Evolutionary conservation across 1,140 invertebrate species (phyloP).

Genomic region (Diorhabda elongata): DNA sequence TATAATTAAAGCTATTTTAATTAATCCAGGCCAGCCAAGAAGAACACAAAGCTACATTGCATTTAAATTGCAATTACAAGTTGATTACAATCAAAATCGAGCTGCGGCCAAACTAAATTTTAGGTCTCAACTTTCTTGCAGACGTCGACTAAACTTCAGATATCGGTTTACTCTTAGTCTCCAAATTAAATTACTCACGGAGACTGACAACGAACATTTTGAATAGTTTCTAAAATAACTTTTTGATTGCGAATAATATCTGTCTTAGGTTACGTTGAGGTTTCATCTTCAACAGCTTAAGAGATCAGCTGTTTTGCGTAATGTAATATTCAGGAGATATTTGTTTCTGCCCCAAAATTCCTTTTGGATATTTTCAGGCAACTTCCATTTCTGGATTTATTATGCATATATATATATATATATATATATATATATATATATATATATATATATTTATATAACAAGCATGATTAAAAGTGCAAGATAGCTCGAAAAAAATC

Average conservation of each 20-base stretch:
- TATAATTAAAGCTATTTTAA: constrained; percentile 31
- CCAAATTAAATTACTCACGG: background rate
- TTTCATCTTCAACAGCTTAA: too few relatives aligned
- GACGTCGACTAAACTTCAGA: constrained; percentile 9
- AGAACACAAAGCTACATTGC: constrained; percentile 24
- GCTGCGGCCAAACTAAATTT: constrained; percentile 10
- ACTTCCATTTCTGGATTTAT: too few relatives aligned
- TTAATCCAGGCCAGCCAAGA: constrained; percentile 24
- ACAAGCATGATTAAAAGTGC: too few relatives aligned
- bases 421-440: too few relatives aligned
- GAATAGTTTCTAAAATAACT: background rate
- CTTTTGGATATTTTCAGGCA: too few relatives aligned
- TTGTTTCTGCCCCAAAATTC: too few relatives aligned
- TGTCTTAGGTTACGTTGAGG: too few relatives aligned
- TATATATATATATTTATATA: too few relatives aligned
- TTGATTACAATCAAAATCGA: constrained; percentile 34
- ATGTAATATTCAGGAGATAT: too few relatives aligned
- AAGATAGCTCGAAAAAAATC: too few relatives aligned
- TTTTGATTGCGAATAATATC: background rate
- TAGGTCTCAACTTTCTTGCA: constrained; percentile 18
- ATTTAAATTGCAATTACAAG: constrained; percentile 35
- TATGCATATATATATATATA: too few relatives aligned
- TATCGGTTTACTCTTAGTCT: constrained; percentile 3
- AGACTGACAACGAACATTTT: background rate
- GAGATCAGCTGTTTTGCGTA: too few relatives aligned